A percentile compares a stretch with the other conserved stretches of the same genome.
Conservation (phyloP, 2,113 vertebrate genomes). For the Calyptommatus sinebrachiatus region DNA sequence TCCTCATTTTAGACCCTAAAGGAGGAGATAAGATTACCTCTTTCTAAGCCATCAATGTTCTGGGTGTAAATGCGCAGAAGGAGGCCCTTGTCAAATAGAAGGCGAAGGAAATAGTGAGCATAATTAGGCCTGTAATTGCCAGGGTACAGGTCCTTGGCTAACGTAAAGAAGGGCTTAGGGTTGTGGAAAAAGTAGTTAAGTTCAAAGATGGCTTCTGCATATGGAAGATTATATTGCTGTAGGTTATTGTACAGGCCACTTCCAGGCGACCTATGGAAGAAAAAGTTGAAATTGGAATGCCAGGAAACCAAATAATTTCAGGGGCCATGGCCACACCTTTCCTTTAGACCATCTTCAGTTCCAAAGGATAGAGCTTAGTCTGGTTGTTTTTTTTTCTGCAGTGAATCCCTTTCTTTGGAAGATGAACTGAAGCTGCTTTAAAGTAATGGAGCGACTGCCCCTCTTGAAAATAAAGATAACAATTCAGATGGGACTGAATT, state of each 20-base stretch:
- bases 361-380: no score
- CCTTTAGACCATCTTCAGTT: no score
- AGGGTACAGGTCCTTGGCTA: slow-evolving; percentile 89
- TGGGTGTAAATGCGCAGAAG: slow-evolving; percentile 93
- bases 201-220: slow-evolving; percentile 95
- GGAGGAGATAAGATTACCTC: slow-evolving; percentile 68
- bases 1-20: neutral
- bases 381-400: neutral
- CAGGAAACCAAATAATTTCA: neutral
- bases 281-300: neutral
- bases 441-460: no score
- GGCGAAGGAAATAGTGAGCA: slow-evolving; percentile 85
- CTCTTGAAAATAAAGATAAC: neutral
- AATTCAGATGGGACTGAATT: neutral
- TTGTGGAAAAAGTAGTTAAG: slow-evolving; percentile 85
- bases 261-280: slow-evolving; percentile 80
- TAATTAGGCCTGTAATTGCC: slow-evolving; percentile 84
- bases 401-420: neutral
- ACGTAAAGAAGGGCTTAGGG: slow-evolving; percentile 85
- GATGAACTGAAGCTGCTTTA: neutral
- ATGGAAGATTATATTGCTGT: slow-evolving; percentile 85
- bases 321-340: no score
- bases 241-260: slow-evolving; percentile 90
- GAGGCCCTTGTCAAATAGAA: slow-evolving; percentile 85
- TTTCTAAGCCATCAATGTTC: slow-evolving; percentile 93